Percentiles rank a stretch among this genome's conserved stretches.
phyloP scores from a whole-genome alignment of 1,140 invertebrate species.

The Anoplolepis gracilipes region DNA sequence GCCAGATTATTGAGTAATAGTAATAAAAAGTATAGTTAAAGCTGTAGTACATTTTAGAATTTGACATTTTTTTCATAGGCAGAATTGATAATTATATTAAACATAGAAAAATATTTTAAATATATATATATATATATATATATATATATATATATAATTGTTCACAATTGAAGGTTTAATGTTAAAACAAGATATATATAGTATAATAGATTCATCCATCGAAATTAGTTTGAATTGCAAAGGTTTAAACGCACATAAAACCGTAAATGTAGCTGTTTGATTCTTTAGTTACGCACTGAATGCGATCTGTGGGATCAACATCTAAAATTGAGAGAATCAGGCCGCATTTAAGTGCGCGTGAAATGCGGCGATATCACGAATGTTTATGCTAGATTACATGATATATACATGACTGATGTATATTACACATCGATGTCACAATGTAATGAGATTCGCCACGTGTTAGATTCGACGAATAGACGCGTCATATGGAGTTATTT shows the following conservation, averaged over 20 bases:
- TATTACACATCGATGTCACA: not conserved
- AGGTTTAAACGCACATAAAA: not conserved
- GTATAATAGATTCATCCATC: not conserved
- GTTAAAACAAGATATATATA: not conserved
- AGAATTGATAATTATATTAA: not conserved
- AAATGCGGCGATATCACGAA: not conserved
- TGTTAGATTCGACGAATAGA: constrained; percentile 13
- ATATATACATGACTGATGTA: not conserved
- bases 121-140: too few species aligned
- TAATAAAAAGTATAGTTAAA: not conserved
- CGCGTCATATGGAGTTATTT: not conserved
- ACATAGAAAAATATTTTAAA: too few species aligned
- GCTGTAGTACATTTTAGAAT: not conserved
- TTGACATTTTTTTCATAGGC: too few species aligned
- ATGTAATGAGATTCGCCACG: not conserved
- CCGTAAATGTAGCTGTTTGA: not conserved
- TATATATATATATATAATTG: too few species aligned
- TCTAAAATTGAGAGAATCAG: not conserved
- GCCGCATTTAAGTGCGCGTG: too few species aligned
- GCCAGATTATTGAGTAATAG: not conserved
- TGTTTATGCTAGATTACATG: not conserved
- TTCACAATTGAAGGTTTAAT: not conserved
- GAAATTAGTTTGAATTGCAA: not conserved
- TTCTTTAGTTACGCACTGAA: not conserved
- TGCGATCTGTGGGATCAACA: not conserved